These are phyloP conservation scores for Autographa pulchrina DNA, from an alignment of 2,888 invertebrate genomes.

Conservation along the genomic window DNA sequence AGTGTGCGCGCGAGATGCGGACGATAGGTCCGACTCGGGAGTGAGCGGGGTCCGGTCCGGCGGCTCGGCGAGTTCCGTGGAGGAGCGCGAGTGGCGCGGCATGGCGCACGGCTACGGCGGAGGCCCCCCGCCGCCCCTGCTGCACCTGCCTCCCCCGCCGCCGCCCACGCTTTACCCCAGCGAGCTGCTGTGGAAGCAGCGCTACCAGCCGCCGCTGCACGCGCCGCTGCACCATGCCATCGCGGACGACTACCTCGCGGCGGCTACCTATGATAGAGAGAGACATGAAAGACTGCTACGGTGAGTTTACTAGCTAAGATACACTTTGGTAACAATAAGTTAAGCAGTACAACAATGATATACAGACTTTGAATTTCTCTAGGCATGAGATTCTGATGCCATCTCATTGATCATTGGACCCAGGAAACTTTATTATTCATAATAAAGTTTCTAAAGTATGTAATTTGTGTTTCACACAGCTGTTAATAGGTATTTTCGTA, in stretches of 20 bases:
- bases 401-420: no score
- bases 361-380: no score
- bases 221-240: constrained; percentile 87
- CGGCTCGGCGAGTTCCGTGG: constrained; percentile 93
- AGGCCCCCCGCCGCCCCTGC: constrained; percentile 90
- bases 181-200: constrained; percentile 91
- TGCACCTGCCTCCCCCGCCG: constrained; percentile 84
- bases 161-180: constrained; percentile 87
- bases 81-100: constrained; percentile 93
- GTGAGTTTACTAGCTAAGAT: constrained; percentile 79
- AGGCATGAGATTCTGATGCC: no score
- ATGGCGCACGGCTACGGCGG: constrained; percentile 92
- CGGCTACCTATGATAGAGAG: constrained; percentile 90
- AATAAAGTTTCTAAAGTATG: no score
- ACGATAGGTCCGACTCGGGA: constrained; percentile 91
- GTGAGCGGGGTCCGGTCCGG: constrained; percentile 93
- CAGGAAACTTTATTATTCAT: no score
- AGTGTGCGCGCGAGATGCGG: constrained; percentile 90
- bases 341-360: no score
- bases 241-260: constrained; percentile 86
- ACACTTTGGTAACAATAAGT: neutral
- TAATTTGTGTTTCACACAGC: no score
- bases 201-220: constrained; percentile 89
- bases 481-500: neutral
- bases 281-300: constrained; percentile 92